These are phyloP conservation scores for Drosophila siamana DNA, from an alignment of 2,888 invertebrate species.

Conservation along the genomic window DNA sequence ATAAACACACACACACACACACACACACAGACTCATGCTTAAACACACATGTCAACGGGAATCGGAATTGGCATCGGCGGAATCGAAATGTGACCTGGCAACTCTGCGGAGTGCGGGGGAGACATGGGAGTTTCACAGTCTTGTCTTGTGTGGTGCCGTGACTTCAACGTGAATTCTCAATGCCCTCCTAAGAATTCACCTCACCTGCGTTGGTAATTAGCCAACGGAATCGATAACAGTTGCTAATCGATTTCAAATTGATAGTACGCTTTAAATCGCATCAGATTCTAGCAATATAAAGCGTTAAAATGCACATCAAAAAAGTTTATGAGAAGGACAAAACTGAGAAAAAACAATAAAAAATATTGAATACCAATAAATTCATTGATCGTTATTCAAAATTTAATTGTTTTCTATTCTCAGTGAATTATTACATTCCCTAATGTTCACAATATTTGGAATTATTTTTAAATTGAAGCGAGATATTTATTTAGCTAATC, in stretches of 20 bases:
- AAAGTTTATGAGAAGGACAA: too few relatives aligned
- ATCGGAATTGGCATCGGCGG: background rate
- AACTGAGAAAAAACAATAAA: too few relatives aligned
- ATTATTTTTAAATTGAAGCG: too few relatives aligned
- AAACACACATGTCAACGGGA: constrained; percentile 41
- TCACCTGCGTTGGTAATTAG: background rate
- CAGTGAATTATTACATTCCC: too few relatives aligned
- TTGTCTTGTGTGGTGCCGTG: background rate
- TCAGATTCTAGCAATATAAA: too few relatives aligned
- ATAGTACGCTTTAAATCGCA: too few relatives aligned
- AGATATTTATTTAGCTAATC: too few relatives aligned
- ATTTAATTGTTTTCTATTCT: too few relatives aligned
- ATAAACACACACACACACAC: constrained; percentile 49
- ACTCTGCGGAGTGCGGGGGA: background rate
- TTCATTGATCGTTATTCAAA: too few relatives aligned
- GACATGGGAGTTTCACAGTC: background rate
- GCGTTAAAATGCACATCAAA: too few relatives aligned
- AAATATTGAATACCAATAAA: too few relatives aligned
- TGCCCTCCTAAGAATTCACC: background rate
- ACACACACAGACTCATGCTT: constrained; percentile 11
- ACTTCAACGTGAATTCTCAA: background rate
- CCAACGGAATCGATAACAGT: background rate
- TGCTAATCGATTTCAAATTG: background rate
- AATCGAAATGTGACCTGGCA: constrained; percentile 35
- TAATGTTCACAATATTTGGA: too few relatives aligned